These are phyloP conservation scores for Odontocolon sp. DNA, from an alignment of 2,888 invertebrate genomes.

Conservation along the genomic window DNA sequence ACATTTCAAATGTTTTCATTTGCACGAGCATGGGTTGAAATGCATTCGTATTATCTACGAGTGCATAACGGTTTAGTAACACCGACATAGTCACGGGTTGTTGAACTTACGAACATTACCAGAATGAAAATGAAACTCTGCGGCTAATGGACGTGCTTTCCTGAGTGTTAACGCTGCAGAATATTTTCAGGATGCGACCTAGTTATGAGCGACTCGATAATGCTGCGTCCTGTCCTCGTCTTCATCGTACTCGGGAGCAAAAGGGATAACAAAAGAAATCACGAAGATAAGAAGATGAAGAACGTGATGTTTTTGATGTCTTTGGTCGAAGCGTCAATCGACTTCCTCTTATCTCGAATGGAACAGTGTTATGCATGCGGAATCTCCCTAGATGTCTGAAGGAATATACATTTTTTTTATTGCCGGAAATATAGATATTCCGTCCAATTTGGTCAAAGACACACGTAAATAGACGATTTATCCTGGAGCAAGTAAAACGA, in stretches of 20 bases:
- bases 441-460: too few relatives aligned
- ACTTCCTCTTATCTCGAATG: too few relatives aligned
- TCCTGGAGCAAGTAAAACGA: too few relatives aligned
- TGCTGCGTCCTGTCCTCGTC: neutral
- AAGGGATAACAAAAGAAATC: neutral
- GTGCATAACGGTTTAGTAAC: neutral
- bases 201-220: constrained; percentile 8
- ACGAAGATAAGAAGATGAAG: neutral
- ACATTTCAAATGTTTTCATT: neutral
- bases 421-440: too few relatives aligned
- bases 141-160: constrained; percentile 17
- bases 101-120: constrained; percentile 15
- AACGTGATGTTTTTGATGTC: neutral
- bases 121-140: neutral
- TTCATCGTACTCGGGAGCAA: neutral
- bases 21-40: constrained; percentile 1
- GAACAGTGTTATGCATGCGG: too few relatives aligned
- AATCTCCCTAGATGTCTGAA: too few relatives aligned
- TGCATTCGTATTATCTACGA: constrained; percentile 8
- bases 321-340: too few relatives aligned
- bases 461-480: too few relatives aligned
- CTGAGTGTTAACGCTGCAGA: neutral
- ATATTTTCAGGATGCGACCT: constrained; percentile 25
- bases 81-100: neutral
- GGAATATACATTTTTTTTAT: too few relatives aligned